Percentiles rank a stretch among this genome's conserved stretches.
Conservation (phyloP, 1,140 invertebrate species). For the Tribolium castaneum region DNA sequence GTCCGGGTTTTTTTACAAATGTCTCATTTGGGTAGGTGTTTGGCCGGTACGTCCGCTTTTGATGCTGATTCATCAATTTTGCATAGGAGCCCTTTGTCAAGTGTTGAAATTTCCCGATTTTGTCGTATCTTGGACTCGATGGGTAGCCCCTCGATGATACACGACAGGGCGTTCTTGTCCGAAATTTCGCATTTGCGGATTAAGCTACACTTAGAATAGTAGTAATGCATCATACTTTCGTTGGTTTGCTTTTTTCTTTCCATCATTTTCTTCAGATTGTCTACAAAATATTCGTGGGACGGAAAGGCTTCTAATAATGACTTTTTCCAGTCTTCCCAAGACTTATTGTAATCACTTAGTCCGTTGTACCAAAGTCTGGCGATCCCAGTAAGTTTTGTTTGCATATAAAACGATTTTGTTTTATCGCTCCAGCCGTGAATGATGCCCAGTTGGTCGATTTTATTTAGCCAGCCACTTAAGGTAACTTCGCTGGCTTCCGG, state of each 20-base stretch:
- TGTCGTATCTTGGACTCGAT: neutral
- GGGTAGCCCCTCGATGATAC: neutral
- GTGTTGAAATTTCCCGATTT: neutral
- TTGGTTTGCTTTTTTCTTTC: neutral
- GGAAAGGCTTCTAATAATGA: neutral
- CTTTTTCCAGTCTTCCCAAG: neutral
- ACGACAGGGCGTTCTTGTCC: neutral
- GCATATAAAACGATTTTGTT: neutral
- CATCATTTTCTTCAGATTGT: slow-evolving; percentile 5
- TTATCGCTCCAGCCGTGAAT: neutral
- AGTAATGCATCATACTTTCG: too few relatives aligned
- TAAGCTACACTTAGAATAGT: too few relatives aligned
- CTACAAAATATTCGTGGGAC: neutral
- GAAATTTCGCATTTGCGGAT: neutral
- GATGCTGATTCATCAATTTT: neutral
- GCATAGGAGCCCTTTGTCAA: neutral
- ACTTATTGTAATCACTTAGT: neutral
- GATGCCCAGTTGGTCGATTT: neutral
- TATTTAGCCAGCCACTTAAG: neutral
- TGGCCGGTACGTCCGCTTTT: too few relatives aligned
- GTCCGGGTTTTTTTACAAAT: too few relatives aligned
- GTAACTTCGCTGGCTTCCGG: neutral
- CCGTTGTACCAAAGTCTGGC: neutral
- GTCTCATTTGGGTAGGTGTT: too few relatives aligned
- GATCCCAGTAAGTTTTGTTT: neutral